A percentile compares a stretch with the other conserved stretches of the same genome.
Evolutionary conservation across 2,888 invertebrate species (phyloP).

Genomic region (Nebria salina): DNA sequence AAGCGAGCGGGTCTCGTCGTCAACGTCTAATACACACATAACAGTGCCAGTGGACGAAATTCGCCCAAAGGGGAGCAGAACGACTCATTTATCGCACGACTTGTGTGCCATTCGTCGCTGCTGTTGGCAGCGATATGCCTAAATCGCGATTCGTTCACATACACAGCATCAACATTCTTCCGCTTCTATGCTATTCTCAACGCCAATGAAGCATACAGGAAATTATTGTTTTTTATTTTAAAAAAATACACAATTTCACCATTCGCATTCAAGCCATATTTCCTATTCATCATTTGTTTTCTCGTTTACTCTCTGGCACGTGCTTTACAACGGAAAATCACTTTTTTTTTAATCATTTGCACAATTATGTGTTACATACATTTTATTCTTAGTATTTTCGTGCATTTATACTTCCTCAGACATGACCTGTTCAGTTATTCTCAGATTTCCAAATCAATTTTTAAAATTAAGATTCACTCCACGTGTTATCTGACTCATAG

Average conservation of each 20-base stretch:
- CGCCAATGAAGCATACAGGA: neutral
- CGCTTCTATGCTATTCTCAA: neutral
- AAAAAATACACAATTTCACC: no score
- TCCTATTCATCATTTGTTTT: no score
- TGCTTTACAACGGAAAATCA: no score
- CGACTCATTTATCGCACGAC: slow-evolving; percentile 11
- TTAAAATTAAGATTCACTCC: neutral
- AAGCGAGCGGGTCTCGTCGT: slow-evolving; percentile 3
- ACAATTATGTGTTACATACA: no score
- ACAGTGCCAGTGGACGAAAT: neutral
- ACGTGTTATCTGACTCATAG: neutral
- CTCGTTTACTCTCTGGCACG: no score
- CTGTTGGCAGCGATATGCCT: neutral
- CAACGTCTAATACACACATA: slow-evolving; percentile 7
- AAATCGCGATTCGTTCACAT: neutral
- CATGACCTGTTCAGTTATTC: no score
- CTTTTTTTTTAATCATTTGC: no score
- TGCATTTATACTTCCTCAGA: no score
- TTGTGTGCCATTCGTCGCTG: neutral
- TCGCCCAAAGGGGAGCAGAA: slow-evolving; percentile 3
- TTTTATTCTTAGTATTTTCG: no score
- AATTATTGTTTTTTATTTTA: no score
- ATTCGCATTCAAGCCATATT: no score
- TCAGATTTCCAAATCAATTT: neutral
- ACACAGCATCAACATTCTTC: neutral